Conservation (phyloP, 2,888 invertebrate genomes). For the Plebejus argus region DNA sequence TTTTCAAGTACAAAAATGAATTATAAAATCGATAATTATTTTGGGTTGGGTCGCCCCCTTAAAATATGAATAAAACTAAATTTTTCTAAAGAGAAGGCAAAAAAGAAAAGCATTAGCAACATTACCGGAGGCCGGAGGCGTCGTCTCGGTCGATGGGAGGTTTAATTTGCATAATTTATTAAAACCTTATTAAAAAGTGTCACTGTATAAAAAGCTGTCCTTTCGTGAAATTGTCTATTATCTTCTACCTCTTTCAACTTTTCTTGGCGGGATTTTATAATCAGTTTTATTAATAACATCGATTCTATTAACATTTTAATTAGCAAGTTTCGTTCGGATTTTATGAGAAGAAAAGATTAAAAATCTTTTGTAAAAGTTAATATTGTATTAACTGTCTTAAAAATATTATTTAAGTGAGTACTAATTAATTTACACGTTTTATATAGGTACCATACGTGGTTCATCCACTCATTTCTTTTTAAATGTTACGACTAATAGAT, state of each 20-base stretch:
- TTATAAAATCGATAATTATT: too few species aligned
- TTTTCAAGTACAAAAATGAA: too few species aligned
- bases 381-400: too few species aligned
- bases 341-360: background rate
- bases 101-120: conserved; percentile 36
- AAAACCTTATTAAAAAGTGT: conserved; percentile 74
- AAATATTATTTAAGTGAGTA: too few species aligned
- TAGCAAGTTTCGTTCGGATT: conserved; percentile 30
- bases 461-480: too few species aligned
- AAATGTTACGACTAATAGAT: too few species aligned
- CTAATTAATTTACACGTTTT: too few species aligned
- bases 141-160: conserved; percentile 22
- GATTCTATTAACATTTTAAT: conserved; percentile 34
- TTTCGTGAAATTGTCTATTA: conserved; percentile 43
- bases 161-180: conserved; percentile 63
- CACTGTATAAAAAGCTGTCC: conserved; percentile 59
- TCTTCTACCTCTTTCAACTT: conserved; percentile 40
- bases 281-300: conserved; percentile 35
- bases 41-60: too few species aligned
- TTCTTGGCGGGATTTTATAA: conserved; percentile 38
- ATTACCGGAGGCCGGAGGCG: conserved; percentile 26
- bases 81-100: conserved; percentile 36
- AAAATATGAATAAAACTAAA: background rate
- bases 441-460: too few species aligned
- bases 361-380: background rate